Evolutionary conservation across 2,888 invertebrate species (phyloP).

Genomic region (Leptogaster cylindrica): DNA sequence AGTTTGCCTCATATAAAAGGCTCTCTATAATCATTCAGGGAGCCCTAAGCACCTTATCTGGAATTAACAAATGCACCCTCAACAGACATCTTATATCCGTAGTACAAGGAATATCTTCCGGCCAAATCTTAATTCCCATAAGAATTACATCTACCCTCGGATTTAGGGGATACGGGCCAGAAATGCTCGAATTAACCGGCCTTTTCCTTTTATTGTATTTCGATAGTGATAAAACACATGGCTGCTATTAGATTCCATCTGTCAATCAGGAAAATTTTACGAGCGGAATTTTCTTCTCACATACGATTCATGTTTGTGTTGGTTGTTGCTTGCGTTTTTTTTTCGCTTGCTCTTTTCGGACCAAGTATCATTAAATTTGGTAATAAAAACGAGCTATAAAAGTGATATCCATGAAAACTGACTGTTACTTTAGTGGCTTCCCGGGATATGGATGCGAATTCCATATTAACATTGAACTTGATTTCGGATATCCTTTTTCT

Average conservation of each 20-base stretch:
- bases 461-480: no score
- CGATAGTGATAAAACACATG: conserved; percentile 3
- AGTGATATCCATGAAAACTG: background rate
- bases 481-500: no score
- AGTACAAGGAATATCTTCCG: background rate
- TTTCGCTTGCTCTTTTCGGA: no score
- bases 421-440: background rate
- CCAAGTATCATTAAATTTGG: background rate
- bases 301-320: background rate
- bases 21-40: background rate
- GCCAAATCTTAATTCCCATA: background rate
- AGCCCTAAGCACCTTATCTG: background rate
- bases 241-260: conserved; percentile 7
- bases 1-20: background rate
- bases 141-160: background rate
- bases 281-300: background rate
- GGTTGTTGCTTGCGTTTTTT: no score
- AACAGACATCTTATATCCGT: background rate
- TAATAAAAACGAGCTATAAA: background rate
- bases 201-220: background rate
- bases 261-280: conserved; percentile 6
- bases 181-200: conserved; percentile 4
- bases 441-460: no score
- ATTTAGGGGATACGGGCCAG: background rate
- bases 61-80: background rate